Conservation (phyloP, 2,888 invertebrate species). For the Amiota communis region DNA sequence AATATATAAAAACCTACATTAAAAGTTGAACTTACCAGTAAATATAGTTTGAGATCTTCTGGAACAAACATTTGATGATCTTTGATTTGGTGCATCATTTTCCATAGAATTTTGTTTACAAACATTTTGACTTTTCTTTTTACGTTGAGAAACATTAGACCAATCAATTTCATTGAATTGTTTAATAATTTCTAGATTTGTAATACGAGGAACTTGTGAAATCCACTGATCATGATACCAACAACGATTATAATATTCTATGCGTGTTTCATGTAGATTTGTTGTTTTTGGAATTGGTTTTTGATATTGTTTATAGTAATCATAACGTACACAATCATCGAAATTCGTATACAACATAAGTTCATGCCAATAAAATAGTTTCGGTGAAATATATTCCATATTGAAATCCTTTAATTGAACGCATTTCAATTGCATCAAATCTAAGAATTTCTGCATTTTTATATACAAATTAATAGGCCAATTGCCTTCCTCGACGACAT, state of each 20-base stretch:
- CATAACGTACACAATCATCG: constrained; percentile 40
- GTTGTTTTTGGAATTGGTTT: neutral
- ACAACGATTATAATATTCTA: constrained; percentile 43
- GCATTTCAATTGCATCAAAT: constrained; percentile 47
- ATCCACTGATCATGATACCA: constrained; percentile 52
- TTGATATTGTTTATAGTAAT: constrained; percentile 34
- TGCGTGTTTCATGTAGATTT: constrained; percentile 33
- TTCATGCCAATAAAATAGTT: constrained; percentile 49
- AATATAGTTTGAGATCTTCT: no score
- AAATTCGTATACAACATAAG: constrained; percentile 43
- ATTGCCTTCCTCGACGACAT: constrained; percentile 44
- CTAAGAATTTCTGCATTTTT: constrained; percentile 33
- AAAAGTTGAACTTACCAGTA: no score
- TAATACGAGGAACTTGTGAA: constrained; percentile 41
- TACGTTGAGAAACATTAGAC: no score
- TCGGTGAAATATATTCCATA: constrained; percentile 49
- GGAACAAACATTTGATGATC: no score
- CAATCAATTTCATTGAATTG: neutral
- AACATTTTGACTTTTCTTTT: no score
- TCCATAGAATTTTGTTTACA: no score
- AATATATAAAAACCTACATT: no score
- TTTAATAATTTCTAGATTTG: neutral
- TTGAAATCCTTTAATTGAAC: constrained; percentile 37
- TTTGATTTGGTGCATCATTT: no score
- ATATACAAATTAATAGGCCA: constrained; percentile 51